These are phyloP conservation scores for Drosophila mayri DNA, from an alignment of 1,140 invertebrate genomes.

Conservation along the genomic window DNA sequence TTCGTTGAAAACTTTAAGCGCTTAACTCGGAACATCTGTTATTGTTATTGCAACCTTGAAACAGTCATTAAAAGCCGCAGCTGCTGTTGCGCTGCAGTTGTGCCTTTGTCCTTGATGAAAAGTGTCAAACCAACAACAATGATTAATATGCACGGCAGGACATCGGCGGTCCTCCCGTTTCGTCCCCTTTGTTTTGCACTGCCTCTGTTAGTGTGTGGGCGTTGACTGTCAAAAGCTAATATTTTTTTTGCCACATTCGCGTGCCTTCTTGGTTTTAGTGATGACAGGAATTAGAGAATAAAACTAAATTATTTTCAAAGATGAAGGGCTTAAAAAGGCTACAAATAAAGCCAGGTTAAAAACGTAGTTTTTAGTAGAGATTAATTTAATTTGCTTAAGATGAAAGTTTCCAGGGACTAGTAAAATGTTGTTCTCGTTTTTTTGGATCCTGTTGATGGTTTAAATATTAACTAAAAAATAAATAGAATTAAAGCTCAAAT, in stretches of 20 bases:
- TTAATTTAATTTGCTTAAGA: neutral
- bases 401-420: neutral
- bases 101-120: slow-evolving; percentile 49
- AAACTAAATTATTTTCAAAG: neutral
- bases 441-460: too few relatives aligned
- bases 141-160: slow-evolving; percentile 74
- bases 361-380: neutral
- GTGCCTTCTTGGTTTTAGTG: slow-evolving; percentile 24
- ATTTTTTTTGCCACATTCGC: slow-evolving; percentile 47
- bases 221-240: slow-evolving; percentile 74
- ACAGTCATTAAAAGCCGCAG: slow-evolving; percentile 66
- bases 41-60: slow-evolving; percentile 60
- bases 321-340: neutral
- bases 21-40: slow-evolving; percentile 59
- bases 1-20: slow-evolving; percentile 27
- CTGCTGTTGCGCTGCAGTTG: slow-evolving; percentile 42
- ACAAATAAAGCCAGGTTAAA: neutral
- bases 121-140: slow-evolving; percentile 56
- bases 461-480: neutral
- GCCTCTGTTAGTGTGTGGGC: slow-evolving; percentile 4
- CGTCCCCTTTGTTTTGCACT: neutral
- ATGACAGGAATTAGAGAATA: neutral
- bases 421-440: too few relatives aligned
- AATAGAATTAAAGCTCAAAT: neutral
- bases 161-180: slow-evolving; percentile 31